These are phyloP conservation scores for Alligator sinensis DNA, from an alignment of 2,113 vertebrate genomes.

Conservation along the genomic window DNA sequence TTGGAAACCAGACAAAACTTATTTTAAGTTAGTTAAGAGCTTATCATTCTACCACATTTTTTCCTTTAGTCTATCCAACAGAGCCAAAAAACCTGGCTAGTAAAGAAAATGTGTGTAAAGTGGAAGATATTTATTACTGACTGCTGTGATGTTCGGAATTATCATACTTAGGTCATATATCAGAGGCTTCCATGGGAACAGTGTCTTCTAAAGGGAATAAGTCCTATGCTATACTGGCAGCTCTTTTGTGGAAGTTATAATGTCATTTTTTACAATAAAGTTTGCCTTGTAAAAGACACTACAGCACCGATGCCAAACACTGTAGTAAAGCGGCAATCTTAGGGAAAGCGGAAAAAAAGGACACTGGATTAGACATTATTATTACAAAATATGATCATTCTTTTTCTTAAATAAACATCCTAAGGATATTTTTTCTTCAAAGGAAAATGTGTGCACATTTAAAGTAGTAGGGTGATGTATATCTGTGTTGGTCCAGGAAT, in stretches of 20 bases:
- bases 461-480: background rate
- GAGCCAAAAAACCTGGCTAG: slow-evolving; percentile 41
- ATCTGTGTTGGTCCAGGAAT: too few relatives aligned
- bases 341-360: background rate
- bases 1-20: background rate
- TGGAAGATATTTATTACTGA: slow-evolving; percentile 60
- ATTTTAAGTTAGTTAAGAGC: slow-evolving; percentile 47
- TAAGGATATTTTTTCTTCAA: background rate
- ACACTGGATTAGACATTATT: background rate
- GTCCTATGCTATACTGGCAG: background rate
- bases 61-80: slow-evolving; percentile 13
- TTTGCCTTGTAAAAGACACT: slow-evolving; percentile 16
- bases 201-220: background rate
- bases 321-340: background rate
- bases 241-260: background rate
- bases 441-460: background rate
- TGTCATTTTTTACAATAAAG: background rate
- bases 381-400: background rate
- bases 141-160: slow-evolving; percentile 48
- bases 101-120: slow-evolving; percentile 40
- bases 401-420: background rate
- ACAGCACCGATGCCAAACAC: background rate
- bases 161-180: background rate
- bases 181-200: background rate
- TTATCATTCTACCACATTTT: background rate